phyloP scores from a whole-genome alignment of 2,797 vertebrate species.

The Thripadectes ignobilis region DNA sequence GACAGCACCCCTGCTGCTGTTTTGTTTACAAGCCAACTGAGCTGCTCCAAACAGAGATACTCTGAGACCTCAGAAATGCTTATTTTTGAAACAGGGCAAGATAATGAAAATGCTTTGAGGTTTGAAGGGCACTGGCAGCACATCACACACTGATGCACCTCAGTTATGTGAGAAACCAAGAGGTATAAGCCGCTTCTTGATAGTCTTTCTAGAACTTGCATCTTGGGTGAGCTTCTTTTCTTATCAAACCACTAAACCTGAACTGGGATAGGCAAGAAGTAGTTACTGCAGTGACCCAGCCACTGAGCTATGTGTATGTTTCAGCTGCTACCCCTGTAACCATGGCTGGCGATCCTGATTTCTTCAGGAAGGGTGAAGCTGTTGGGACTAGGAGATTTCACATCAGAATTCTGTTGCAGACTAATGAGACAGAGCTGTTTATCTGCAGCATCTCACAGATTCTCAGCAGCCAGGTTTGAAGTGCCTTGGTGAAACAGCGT shows the following conservation, averaged over 20 bases:
- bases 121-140: not conserved
- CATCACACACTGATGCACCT: not conserved
- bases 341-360: not conserved
- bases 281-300: not conserved
- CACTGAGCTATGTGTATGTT: not conserved
- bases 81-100: not conserved
- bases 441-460: not conserved
- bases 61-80: not conserved
- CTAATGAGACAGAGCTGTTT: not conserved
- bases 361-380: not conserved
- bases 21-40: not conserved
- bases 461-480: not conserved
- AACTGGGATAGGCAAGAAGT: not conserved
- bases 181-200: not conserved
- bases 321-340: not conserved
- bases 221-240: not conserved
- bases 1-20: not conserved
- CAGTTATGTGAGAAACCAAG: not conserved
- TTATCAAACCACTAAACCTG: not conserved
- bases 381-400: not conserved
- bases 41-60: not conserved
- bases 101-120: not conserved
- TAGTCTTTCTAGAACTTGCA: not conserved
- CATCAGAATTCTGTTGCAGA: not conserved
- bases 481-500: not conserved